Evolutionary conservation across 2,888 invertebrate species (phyloP).

Genomic region (Nephrotoma appendiculata): DNA sequence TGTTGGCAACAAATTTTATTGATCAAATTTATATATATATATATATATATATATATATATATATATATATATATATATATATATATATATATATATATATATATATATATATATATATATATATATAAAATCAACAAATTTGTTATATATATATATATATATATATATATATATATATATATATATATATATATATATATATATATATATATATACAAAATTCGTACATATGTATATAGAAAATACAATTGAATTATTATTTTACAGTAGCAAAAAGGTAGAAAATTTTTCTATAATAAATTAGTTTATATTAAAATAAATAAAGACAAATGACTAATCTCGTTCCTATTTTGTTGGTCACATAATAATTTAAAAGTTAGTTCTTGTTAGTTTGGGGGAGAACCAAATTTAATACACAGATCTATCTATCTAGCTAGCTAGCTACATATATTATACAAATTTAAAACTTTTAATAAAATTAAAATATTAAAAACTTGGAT

Average conservation of each 20-base stretch:
- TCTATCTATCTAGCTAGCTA: not conserved
- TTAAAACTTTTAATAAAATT: not conserved
- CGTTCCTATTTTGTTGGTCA: not conserved
- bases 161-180: not conserved
- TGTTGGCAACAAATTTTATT: not conserved
- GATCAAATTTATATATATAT: not conserved
- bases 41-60: not conserved
- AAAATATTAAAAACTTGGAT: not conserved
- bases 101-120: not conserved
- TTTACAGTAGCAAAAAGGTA: not conserved
- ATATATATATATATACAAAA: not conserved
- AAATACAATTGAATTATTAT: not conserved
- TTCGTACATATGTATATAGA: not conserved
- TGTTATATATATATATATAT: not conserved
- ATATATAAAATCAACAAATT: too few relatives aligned
- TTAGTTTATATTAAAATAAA: not conserved
- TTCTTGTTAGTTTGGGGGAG: not conserved
- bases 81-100: not conserved
- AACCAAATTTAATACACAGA: not conserved
- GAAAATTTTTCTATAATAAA: not conserved
- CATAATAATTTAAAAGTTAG: not conserved
- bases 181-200: not conserved
- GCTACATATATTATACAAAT: not conserved
- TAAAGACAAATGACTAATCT: not conserved
- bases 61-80: not conserved